These are phyloP conservation scores for Clusia tigrina DNA, from an alignment of 2,888 invertebrate species.

Conservation along the genomic window DNA sequence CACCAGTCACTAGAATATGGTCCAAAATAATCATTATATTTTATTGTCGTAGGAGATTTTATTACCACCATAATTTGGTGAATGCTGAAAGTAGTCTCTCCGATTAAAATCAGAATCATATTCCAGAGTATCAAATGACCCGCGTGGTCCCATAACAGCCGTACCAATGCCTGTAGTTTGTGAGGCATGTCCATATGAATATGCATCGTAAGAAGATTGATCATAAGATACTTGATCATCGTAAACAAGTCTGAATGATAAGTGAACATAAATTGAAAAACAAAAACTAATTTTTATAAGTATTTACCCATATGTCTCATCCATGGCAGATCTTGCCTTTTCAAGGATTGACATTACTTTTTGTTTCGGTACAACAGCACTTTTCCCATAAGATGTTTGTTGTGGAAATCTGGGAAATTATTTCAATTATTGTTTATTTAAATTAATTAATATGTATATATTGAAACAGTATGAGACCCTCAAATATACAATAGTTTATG, in stretches of 20 bases:
- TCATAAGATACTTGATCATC: conserved; percentile 61
- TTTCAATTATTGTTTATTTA: background rate
- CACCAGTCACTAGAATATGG: conserved; percentile 34
- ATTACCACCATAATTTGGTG: conserved; percentile 60
- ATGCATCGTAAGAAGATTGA: conserved; percentile 58
- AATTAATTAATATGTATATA: background rate
- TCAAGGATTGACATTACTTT: conserved; percentile 87
- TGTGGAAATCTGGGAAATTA: conserved; percentile 41
- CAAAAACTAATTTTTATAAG: background rate
- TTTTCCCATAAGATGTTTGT: conserved; percentile 63
- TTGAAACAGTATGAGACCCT: too few species aligned
- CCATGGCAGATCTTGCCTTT: conserved; percentile 83
- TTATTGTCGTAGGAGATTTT: conserved; percentile 12
- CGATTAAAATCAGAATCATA: conserved; percentile 62
- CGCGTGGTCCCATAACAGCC: conserved; percentile 37
- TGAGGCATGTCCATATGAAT: conserved; percentile 53
- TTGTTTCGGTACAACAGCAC: conserved; percentile 74
- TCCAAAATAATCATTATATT: conserved; percentile 23
- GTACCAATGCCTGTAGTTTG: conserved; percentile 43
- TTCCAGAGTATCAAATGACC: conserved; percentile 60
- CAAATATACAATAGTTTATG: too few species aligned
- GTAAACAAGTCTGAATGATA: conserved; percentile 54
- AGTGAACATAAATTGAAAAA: background rate
- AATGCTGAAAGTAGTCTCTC: conserved; percentile 63
- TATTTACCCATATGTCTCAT: conserved; percentile 74